Evolutionary conservation across 2,113 vertebrate species (phyloP), one percentile per base, ranked within the genome.

Genomic region (Poeciliopsis retropinna): DNA sequence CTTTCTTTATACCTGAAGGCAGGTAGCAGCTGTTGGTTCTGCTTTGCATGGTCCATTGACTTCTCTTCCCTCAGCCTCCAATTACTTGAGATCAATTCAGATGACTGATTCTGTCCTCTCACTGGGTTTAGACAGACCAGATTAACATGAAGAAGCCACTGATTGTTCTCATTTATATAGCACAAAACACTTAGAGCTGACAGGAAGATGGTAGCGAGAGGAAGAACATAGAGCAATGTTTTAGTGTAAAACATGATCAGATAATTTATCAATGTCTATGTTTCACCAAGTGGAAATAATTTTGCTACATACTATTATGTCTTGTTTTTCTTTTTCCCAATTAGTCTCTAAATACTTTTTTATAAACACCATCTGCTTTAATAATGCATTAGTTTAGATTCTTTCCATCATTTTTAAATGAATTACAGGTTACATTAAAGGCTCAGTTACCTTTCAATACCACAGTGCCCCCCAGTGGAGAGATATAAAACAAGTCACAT

Each of bases 81-180:
- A 93, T 94, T 93, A 94, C 81, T 80, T 79, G 81, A 83, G 86
- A 94, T 92, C 92, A 93, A 83, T 92, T 67, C 92, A 91, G 90
- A 85, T 92, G 90, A 93, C 84, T 92, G 92, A 80, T 57, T 86
- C 75, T 76, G 88, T 83, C 74, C 71, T 83, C 70, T 80, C 73
- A 29, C 27, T 60, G 70, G 73, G 13, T 70, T 76, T 67, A 88
- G 69, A 70, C 70, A 41, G 44, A 72, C 77, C 73, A 60, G 67
- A 67, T 57, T 75, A 73, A 78, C 57, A 72, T 70, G 57, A 54
- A 67, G 25, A 81, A 76, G 79, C 47, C 75, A 57, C 70, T 69
- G 73, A 63, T 61, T 75, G 72, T 69, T 70, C 69, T 78, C 5
- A 81, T 70, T 74, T 74, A 68, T 60, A 39, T n/a, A 54, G 17